Evolutionary conservation across 1,140 invertebrate genomes (phyloP).

Genomic region (Heliconius eleuchia): DNA sequence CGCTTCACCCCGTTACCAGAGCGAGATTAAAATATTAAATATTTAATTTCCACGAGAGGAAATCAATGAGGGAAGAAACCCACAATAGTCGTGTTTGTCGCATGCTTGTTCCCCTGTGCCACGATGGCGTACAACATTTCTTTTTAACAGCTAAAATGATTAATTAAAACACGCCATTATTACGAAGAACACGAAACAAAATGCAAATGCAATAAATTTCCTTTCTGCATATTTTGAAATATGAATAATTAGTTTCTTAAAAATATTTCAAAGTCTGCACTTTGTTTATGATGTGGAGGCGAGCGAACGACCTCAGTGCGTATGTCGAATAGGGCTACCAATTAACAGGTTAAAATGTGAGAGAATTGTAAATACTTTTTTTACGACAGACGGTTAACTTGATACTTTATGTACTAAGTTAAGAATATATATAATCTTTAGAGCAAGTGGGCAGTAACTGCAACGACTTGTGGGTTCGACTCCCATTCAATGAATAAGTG

Average conservation of each 20-base stretch:
- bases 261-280: slow-evolving; percentile 28
- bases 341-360: background rate
- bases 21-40: too few relatives aligned
- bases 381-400: background rate
- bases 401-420: background rate
- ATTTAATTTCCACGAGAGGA: too few relatives aligned
- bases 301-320: slow-evolving; percentile 28
- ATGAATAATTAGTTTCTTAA: slow-evolving; percentile 24
- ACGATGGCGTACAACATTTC: too few relatives aligned
- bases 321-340: slow-evolving; percentile 15
- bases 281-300: slow-evolving; percentile 30
- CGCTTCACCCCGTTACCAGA: too few relatives aligned
- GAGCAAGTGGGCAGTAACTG: too few relatives aligned
- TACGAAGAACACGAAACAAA: background rate
- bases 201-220: slow-evolving; percentile 11
- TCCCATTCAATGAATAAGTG: too few relatives aligned
- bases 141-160: too few relatives aligned
- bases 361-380: background rate
- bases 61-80: too few relatives aligned
- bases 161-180: background rate
- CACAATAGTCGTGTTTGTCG: too few relatives aligned
- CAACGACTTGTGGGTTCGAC: too few relatives aligned
- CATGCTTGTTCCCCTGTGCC: too few relatives aligned
- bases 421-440: too few relatives aligned
- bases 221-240: slow-evolving; percentile 8